phyloP scores from a whole-genome alignment of 2,113 vertebrate genomes.

The Parus major region DNA sequence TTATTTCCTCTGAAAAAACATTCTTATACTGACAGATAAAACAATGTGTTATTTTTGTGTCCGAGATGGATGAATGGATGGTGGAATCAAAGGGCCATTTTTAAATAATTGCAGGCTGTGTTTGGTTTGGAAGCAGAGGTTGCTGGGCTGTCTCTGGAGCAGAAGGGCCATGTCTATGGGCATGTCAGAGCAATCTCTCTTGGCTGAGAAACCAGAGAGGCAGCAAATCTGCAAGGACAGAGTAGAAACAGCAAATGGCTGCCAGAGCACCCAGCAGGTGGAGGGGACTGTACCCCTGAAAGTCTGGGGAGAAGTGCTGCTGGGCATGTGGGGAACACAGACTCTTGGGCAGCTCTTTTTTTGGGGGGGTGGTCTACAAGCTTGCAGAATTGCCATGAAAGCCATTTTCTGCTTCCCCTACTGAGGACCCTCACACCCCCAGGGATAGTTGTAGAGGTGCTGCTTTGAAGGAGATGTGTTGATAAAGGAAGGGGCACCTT shows the following conservation, averaged over 20 bases:
- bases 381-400: neutral
- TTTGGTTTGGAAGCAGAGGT: slow-evolving; percentile 66
- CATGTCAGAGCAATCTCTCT: neutral
- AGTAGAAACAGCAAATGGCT: neutral
- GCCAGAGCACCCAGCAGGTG: neutral
- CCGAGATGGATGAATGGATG: slow-evolving; percentile 62
- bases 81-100: slow-evolving; percentile 42
- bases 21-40: slow-evolving; percentile 76
- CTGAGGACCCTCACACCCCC: rapidly evolving
- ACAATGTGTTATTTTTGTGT: slow-evolving; percentile 80
- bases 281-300: neutral
- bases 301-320: neutral
- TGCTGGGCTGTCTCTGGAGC: neutral
- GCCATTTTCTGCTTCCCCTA: neutral
- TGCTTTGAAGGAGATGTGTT: neutral
- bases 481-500: neutral
- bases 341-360: neutral
- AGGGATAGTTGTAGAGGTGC: neutral
- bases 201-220: neutral
- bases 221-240: neutral
- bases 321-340: neutral
- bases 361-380: rapidly evolving
- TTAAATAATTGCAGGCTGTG: slow-evolving; percentile 67
- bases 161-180: neutral
- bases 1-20: slow-evolving; percentile 87